Evolutionary conservation across 2,888 invertebrate species (phyloP).

Genomic region (Caenorhabditis doughertyi): DNA sequence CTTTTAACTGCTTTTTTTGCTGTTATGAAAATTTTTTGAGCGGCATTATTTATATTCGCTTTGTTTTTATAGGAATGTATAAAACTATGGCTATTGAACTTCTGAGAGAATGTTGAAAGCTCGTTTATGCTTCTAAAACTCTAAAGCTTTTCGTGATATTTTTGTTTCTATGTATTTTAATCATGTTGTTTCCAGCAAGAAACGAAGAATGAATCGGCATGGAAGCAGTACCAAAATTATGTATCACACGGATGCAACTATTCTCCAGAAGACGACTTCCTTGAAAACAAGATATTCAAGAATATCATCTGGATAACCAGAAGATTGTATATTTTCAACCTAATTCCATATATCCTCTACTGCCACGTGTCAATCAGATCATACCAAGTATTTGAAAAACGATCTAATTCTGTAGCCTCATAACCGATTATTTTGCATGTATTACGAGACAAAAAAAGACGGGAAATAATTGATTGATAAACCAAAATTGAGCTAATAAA

Average conservation of each 20-base stretch:
- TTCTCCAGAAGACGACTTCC: conserved; percentile 33
- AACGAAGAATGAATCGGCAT: conserved; percentile 37
- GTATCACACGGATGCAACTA: conserved; percentile 36
- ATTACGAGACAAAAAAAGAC: conserved; percentile 14
- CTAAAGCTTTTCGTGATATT: too few species aligned
- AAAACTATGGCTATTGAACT: too few species aligned
- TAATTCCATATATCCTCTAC: background rate
- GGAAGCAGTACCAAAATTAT: conserved; percentile 54
- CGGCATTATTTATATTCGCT: too few species aligned
- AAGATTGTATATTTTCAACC: background rate
- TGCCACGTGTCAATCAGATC: conserved; percentile 35
- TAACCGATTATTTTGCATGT: conserved; percentile 7
- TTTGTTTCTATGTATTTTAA: background rate
- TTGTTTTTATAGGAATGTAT: too few species aligned
- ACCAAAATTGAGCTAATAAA: conserved; percentile 22
- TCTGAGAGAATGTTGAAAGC: too few species aligned
- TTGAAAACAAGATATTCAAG: conserved; percentile 47
- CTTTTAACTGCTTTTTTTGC: too few species aligned
- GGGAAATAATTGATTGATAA: conserved; percentile 5
- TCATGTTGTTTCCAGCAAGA: conserved; percentile 35
- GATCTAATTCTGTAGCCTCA: conserved; percentile 22
- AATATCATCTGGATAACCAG: conserved; percentile 46
- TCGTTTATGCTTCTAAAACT: too few species aligned
- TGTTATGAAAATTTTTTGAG: too few species aligned
- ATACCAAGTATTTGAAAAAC: conserved; percentile 19